These are phyloP conservation scores for Trogon melanurus DNA, from an alignment of 2,113 vertebrate genomes.

Conservation along the genomic window DNA sequence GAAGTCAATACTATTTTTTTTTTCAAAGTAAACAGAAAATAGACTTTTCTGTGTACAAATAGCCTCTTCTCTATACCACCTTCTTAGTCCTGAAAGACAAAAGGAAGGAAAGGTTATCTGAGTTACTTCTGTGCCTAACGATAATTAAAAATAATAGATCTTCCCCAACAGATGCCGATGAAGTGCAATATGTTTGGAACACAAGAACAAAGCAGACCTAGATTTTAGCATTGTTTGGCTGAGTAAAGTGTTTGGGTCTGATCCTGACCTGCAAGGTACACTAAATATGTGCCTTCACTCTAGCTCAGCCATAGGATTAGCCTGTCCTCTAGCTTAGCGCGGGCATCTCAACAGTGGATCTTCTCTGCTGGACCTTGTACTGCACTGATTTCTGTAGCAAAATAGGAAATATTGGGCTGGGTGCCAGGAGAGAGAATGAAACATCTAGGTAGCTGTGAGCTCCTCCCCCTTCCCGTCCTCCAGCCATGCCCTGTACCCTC, in stretches of 20 bases:
- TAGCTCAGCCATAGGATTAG: background rate
- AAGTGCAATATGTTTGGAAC: background rate
- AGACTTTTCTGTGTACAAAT: background rate
- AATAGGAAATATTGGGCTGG: background rate
- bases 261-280: background rate
- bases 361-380: background rate
- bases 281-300: background rate
- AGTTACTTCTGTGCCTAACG: background rate
- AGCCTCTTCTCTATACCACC: background rate
- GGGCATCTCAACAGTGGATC: background rate
- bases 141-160: background rate
- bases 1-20: slow-evolving; percentile 49
- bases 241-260: background rate
- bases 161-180: background rate
- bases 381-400: background rate
- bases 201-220: background rate
- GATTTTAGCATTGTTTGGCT: background rate
- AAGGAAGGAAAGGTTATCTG: background rate
- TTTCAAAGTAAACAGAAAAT: slow-evolving; percentile 59
- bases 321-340: background rate
- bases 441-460: background rate
- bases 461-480: background rate
- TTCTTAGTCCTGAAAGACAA: background rate
- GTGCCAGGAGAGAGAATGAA: background rate
- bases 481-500: background rate